A percentile compares a stretch with the other conserved stretches of the same genome.
These are phyloP conservation scores for Drosophila eohydei DNA, from an alignment of 2,888 invertebrate genomes.

Conservation along the genomic window DNA sequence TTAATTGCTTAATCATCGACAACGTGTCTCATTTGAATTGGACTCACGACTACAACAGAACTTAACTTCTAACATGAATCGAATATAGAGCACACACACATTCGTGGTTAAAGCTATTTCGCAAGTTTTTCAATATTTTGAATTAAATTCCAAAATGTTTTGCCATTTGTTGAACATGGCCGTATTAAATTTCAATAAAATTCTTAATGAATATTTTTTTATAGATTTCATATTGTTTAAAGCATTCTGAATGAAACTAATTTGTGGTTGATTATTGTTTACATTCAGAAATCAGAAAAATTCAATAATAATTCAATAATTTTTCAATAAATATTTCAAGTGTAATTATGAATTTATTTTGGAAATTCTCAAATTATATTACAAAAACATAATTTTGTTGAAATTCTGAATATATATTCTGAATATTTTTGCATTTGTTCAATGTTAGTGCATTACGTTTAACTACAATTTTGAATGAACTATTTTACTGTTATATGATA, in stretches of 20 bases:
- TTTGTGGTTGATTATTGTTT: neutral
- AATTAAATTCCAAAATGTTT: constrained; percentile 5
- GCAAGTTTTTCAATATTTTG: constrained; percentile 3
- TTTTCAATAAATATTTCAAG: neutral
- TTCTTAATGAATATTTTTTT: neutral
- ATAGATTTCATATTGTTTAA: neutral
- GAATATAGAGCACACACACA: neutral
- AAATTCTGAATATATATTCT: neutral
- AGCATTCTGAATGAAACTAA: neutral
- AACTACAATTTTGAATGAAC: neutral
- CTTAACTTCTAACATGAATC: constrained; percentile 6
- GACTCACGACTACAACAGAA: constrained; percentile 6
- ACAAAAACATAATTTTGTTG: neutral
- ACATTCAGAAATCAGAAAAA: neutral
- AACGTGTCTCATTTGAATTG: constrained; percentile 16
- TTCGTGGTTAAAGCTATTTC: neutral
- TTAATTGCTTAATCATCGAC: constrained; percentile 44
- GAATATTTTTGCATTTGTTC: neutral
- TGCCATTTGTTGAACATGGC: neutral
- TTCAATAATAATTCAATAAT: neutral
- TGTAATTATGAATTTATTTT: neutral
- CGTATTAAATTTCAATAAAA: constrained; percentile 19
- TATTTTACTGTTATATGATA: neutral
- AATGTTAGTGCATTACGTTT: neutral
- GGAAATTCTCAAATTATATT: neutral